A percentile compares a stretch with the other conserved stretches of the same genome.
These are phyloP conservation scores for Danionella cerebrum DNA, from an alignment of 2,113 vertebrate genomes.

Conservation along the genomic window DNA sequence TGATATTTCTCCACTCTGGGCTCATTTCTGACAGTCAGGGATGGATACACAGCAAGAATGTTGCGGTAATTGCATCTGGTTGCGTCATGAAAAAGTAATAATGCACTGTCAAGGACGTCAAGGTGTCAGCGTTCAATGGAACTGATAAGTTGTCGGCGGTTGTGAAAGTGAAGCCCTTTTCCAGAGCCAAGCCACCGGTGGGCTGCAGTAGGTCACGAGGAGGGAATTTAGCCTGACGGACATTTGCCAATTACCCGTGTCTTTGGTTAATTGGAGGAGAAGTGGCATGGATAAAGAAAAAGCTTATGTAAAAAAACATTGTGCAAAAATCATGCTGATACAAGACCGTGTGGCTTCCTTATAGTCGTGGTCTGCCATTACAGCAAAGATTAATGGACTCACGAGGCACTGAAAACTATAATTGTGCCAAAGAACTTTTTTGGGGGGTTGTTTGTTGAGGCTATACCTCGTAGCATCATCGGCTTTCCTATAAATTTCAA, in stretches of 20 bases:
- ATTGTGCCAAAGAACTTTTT: too few relatives aligned
- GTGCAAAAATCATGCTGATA: neutral
- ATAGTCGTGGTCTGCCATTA: neutral
- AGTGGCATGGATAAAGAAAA: conserved; percentile 2
- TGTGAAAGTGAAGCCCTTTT: conserved; percentile 62
- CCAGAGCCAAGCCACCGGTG: conserved; percentile 63
- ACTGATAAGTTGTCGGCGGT: conserved; percentile 69
- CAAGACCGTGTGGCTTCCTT: neutral
- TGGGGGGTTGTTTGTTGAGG: too few relatives aligned
- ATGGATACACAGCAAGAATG: conserved; percentile 66
- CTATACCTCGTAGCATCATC: too few relatives aligned
- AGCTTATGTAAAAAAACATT: neutral
- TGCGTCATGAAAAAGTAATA: conserved; percentile 78
- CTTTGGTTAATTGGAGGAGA: conserved; percentile 22
- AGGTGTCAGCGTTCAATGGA: conserved; percentile 70
- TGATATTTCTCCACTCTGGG: conserved; percentile 62
- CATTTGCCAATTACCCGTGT: conserved; percentile 32
- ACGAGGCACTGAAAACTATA: too few relatives aligned
- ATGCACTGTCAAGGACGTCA: conserved; percentile 75
- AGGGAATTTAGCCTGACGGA: conserved; percentile 17
- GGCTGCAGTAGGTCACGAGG: conserved; percentile 48
- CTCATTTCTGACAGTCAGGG: conserved; percentile 69
- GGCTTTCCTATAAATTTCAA: too few relatives aligned
- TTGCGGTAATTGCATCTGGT: conserved; percentile 76
- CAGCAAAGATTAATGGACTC: too few relatives aligned